These are phyloP conservation scores for Lineus longissimus DNA, from an alignment of 1,140 invertebrate species.

Conservation along the genomic window DNA sequence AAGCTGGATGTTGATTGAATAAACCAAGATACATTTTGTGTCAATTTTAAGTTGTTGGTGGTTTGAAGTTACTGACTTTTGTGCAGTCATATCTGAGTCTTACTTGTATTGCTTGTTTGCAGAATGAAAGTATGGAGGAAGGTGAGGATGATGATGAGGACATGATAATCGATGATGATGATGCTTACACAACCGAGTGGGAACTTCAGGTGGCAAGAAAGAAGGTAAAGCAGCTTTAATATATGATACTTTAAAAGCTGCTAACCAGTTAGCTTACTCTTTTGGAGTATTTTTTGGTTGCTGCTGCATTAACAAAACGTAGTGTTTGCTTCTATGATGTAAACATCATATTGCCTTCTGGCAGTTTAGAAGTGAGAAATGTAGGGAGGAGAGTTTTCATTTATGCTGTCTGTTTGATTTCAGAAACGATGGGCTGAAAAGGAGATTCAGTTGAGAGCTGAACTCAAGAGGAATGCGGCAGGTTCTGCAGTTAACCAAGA, in stretches of 20 bases:
- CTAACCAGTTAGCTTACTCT: background rate
- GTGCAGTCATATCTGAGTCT: too few relatives aligned
- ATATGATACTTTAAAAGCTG: background rate
- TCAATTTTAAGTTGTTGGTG: too few relatives aligned
- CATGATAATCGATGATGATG: conserved; percentile 24
- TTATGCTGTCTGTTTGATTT: conserved; percentile 1
- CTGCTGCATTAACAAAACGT: background rate
- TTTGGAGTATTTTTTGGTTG: background rate
- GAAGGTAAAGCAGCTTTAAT: conserved; percentile 24
- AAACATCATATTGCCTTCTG: too few relatives aligned
- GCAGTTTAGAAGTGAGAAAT: too few relatives aligned
- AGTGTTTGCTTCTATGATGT: conserved; percentile 5
- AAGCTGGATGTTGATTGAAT: too few relatives aligned
- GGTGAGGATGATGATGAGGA: conserved; percentile 16
- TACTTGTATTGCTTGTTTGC: background rate
- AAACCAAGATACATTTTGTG: too few relatives aligned
- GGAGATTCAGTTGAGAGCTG: conserved; percentile 35
- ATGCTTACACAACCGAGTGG: conserved; percentile 39
- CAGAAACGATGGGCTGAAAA: conserved; percentile 45
- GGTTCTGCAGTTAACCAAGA: conserved; percentile 24
- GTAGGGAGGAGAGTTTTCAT: too few relatives aligned
- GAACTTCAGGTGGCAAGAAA: conserved; percentile 38
- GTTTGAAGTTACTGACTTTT: too few relatives aligned
- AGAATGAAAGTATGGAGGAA: conserved; percentile 18
- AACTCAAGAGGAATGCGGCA: conserved; percentile 25